Evolutionary conservation across 2,113 vertebrate species (phyloP), one percentile per base, ranked within the genome.

Genomic region (Corythornis vintsioides): DNA sequence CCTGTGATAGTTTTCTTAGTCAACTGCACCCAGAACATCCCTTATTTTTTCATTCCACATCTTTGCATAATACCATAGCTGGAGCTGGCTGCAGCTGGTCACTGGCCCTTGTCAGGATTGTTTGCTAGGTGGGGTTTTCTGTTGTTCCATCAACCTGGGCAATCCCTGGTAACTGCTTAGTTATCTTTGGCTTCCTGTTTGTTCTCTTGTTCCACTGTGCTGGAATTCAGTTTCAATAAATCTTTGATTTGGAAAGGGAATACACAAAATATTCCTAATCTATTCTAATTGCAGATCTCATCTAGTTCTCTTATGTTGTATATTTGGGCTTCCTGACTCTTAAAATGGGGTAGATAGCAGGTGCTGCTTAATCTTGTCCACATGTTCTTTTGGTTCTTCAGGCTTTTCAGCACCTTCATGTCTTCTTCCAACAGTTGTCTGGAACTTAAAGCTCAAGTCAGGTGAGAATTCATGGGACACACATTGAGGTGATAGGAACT

Each of bases 391-490:
- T n/a, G 66, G 55, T 35, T 83, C 48, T 40, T 52, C 15, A 33
- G 42, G 8, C 10, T 40, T 52, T 50, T 26, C 48, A 47, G 0
- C 2, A 2, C 10, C 4, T 61, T 50, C 9, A 0, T 48, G 40
- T 28, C 33, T 76, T n/a, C 38, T 81, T 86, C 45, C 52, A n/a
- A 52, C 15, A 25, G 26, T 33, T 6, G 43, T 22, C 78, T 59
- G 64, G 21, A 72, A 61, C 28, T 50, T 45, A 17, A 45, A 40
- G 33, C 40, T 50, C 19, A 47, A 26, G 47, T 66, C 17, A 11
- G 38, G 14, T 65, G 18, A 67, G 64, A 59, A 38, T 57, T 48
- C 14, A 7, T 31, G 53, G 11, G 22, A 7, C 24, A 55, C 57
- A 4, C 1, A 29, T 25, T 43, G 59, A 57, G 38, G 65, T 67